Base-by-base conservation (phyloP, 2,797 vertebrate genomes). In the Sphenopsis melanotis region DNA sequence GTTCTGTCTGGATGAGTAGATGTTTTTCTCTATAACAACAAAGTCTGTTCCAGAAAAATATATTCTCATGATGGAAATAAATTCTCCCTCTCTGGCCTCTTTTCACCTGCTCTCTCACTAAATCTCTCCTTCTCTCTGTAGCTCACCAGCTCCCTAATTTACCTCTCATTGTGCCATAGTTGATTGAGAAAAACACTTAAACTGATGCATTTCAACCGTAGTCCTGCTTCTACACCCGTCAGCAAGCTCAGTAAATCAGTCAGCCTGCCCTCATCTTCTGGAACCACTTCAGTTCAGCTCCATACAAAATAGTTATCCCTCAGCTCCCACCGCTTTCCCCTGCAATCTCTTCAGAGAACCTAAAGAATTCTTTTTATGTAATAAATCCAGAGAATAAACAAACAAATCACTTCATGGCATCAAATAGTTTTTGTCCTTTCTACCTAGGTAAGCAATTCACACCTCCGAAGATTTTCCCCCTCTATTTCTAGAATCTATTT, bases 381-480 rank as follows among this genome's bases (percentile, higher is more conserved):
- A 87, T 89, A 81, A 94, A 94, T 91, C 21, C 30, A 84, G 34
- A 64, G 22, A 79, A 86, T 56, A 87, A 94, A 83, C 42, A 90
- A 94, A 76, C 14, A 92, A 94, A 91, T 79, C 61, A 86, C 26
- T 77, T 57, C 20, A 44, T 11, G 11, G 7, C 36, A 66, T 89
- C 70, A 79, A 93, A 66, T 53, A 89, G 46, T 82, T 89, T 70
- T 69, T 46, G 46, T 13, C 1, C 22, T 82, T 90, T 92, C 81
- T 66, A 49, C 44, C 22, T 37, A 63, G 15, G 39, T 59, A 88
- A 78, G 55, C 23, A 83, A 79, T 66, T 95, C 23, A 24, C 17
- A 66, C 5, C 20, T 29, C 15, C 13, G 23, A 57, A 63, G 13
- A 34, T 19, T 61, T 78, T 4, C 29, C 19, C 5, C 4, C 21